These are phyloP conservation scores for Hypanus sabinus DNA, from an alignment of 2,113 vertebrate species.

Conservation along the genomic window DNA sequence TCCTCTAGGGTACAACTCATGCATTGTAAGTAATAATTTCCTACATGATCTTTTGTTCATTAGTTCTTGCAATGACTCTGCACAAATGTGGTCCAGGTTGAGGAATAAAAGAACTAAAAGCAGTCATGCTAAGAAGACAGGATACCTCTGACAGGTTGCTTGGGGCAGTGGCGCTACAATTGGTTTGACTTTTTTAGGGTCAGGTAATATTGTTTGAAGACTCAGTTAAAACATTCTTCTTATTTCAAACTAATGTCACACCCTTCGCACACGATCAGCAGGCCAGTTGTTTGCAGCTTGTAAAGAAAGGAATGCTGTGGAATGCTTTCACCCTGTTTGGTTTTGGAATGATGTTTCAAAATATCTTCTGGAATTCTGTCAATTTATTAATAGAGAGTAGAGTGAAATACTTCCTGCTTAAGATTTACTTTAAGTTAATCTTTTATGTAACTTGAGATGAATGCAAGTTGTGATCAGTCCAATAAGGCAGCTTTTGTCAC, in stretches of 20 bases:
- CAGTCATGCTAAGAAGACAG: neutral
- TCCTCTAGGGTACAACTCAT: neutral
- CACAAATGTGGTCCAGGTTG: neutral
- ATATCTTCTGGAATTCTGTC: neutral
- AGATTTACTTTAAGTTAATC: neutral
- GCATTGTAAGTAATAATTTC: neutral
- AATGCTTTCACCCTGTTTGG: neutral
- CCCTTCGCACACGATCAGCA: neutral
- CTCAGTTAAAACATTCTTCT: neutral
- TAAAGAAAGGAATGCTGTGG: slow-evolving; percentile 6
- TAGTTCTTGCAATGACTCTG: neutral
- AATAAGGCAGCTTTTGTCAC: neutral
- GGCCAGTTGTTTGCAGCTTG: neutral
- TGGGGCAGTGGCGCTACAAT: neutral
- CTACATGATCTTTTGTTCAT: neutral
- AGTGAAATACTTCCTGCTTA: neutral
- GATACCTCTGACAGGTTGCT: neutral
- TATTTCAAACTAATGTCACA: neutral
- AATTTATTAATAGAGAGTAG: neutral
- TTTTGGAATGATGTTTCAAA: neutral
- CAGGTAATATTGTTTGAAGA: neutral
- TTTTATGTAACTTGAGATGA: neutral
- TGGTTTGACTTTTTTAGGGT: neutral
- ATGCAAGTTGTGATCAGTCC: neutral
- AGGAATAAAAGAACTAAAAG: neutral